Evolutionary conservation across 2,888 invertebrate species (phyloP), one percentile per base, ranked within the genome.

Genomic region (Brachycybe producta): DNA sequence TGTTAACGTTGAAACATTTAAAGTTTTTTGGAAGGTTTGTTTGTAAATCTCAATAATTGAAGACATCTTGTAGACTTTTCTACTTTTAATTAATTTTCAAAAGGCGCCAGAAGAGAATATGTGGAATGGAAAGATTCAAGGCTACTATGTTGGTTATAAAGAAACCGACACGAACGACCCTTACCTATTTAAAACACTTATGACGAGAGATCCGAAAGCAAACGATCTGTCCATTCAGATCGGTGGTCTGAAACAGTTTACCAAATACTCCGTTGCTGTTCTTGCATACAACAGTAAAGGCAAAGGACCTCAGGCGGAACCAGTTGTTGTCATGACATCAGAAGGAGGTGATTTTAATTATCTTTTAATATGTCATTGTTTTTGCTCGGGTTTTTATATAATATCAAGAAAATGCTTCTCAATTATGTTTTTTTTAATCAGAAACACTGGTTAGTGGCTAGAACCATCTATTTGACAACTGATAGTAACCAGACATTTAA

Each of bases 11-110:
- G 63, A 66, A 55, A 60, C 65, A 3, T 56, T 68, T 1, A 57
- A 61, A 49, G 62, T 68, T 11, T 60, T 61, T 5, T 68, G 67
- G 67, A 60, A 63, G 61, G 68, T 67, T 35, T 1, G 11, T 47
- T 47, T 30, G n/a, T 49, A 5, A 42, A 42, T 5, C 7, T n/a
- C 17, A 30, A n/a, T 11, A 32, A 17, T 41, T n/a, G 13, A 17
- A 49, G 32, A 32, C 8, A 3, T 17, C 15, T 17, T 35, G 36
- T 35, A 3, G 3, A n/a, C n/a, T n/a, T n/a, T n/a, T n/a, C n/a
- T n/a, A n/a, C n/a, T n/a, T n/a, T n/a, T n/a, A n/a, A 21, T 2
- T 4, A 5, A 26, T 21, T 34, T 42, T 41, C 5, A 15, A 7
- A n/a, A 52, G 52, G 35, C 48, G 3, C 52, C 52, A 13, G 17